Base-by-base conservation (phyloP, 2,113 vertebrate species). In the Sander vitreus region DNA sequence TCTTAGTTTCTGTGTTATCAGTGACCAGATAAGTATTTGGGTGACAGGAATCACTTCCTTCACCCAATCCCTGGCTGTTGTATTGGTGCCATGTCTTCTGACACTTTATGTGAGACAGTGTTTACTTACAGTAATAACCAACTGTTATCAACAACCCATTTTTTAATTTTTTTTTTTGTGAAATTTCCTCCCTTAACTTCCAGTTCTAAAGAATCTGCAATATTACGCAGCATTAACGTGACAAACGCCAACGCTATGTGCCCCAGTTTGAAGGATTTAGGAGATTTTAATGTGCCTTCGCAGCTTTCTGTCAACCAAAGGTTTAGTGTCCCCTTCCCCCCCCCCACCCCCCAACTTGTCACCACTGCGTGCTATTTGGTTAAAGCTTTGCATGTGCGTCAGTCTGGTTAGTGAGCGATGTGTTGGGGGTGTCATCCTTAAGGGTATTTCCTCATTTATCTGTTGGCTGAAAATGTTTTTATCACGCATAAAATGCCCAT, bases 271-370 rank as follows among this genome's bases (percentile, higher is more conserved):
- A 83, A 85, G 71, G 83, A 87, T 92, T 86, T 89, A 83, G 71
- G 71, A 87, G 79, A 86, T 80, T 87, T 89, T 60, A 83, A 94
- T 77, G 93, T 94, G 93, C 93, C 93, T 95, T 94, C 83, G 79
- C 88, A 83, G 81, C 80, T 91, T 87, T 81, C 63, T 79, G 75
- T 90, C 88, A 80, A 92, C 93, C 93, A 93, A 94, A 93, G 92
- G 76, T 87, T 89, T 68, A 65, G 59, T 14, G 51, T 59, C 51
- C 10, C 19, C 12, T 79, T 27, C 83, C 70, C 53, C 81, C 57
- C 36, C 36, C 36, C 6, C 36, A 1, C 39, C 2, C 8, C 10
- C 39, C 11, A 9, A 43, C 68, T 73, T 36, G 67, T 84, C 83
- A 75, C 79, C 5, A 3, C 68, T 27, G 59, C 2, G 63, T 78